phyloP scores from a whole-genome alignment of 2,797 vertebrate species.

The Platalea minor region DNA sequence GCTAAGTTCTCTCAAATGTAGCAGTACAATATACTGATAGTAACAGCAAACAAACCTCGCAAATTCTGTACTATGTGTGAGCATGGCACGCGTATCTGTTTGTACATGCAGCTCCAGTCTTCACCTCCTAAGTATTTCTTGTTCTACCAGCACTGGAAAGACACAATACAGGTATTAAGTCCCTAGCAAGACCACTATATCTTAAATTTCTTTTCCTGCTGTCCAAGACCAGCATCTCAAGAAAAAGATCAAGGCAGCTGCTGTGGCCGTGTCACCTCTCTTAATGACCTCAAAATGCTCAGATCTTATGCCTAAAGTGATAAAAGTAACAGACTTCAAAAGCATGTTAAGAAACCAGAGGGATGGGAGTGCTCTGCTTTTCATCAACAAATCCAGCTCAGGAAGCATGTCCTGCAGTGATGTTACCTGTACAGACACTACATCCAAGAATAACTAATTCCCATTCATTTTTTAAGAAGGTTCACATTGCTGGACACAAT shows the following conservation, averaged over 20 bases:
- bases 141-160: not conserved
- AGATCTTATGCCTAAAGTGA: not conserved
- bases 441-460: not conserved
- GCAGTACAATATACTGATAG: not conserved
- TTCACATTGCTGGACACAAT: not conserved
- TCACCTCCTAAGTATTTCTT: not conserved
- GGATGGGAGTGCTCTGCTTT: not conserved
- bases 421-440: not conserved
- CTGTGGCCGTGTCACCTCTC: not conserved
- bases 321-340: not conserved
- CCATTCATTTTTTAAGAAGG: not conserved
- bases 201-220: not conserved
- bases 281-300: not conserved
- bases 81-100: accelerated
- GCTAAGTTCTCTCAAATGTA: not conserved
- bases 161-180: accelerated
- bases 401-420: not conserved
- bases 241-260: not conserved
- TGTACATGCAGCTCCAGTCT: accelerated
- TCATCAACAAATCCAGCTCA: not conserved
- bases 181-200: not conserved
- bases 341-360: not conserved
- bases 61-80: accelerated
- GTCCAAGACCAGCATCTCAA: not conserved
- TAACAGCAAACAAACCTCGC: not conserved